phyloP scores from a whole-genome alignment of 2,888 invertebrate species.

The Romanomermis culicivorax region DNA sequence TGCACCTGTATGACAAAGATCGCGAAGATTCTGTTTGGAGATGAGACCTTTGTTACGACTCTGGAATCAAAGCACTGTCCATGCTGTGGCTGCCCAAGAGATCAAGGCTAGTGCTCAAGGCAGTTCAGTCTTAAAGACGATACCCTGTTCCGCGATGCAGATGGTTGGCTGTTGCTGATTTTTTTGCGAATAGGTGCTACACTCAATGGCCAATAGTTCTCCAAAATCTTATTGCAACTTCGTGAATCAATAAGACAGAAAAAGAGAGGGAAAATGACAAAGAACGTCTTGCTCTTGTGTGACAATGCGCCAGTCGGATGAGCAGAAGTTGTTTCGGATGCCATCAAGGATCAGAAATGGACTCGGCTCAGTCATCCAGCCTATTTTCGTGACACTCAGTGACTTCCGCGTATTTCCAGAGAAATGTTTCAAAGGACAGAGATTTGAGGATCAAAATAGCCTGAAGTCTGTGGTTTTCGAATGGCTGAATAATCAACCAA shows the following conservation, averaged over 20 bases:
- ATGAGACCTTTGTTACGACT: slow-evolving; percentile 17
- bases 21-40: slow-evolving; percentile 13
- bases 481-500: not conserved
- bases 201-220: slow-evolving; percentile 12
- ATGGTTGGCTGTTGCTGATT: slow-evolving; percentile 11
- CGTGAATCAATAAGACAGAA: slow-evolving; percentile 6
- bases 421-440: slow-evolving; percentile 8
- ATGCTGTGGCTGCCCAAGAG: not conserved
- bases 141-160: slow-evolving; percentile 12
- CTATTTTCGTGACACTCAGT: slow-evolving; percentile 7
- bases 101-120: slow-evolving; percentile 5
- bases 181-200: slow-evolving; percentile 13
- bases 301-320: slow-evolving; percentile 11
- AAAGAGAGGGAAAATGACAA: not conserved
- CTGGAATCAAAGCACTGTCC: not conserved
- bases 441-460: slow-evolving; percentile 3
- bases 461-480: not conserved
- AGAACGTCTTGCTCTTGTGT: slow-evolving; percentile 8
- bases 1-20: slow-evolving; percentile 1
- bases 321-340: slow-evolving; percentile 1
- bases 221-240: slow-evolving; percentile 9
- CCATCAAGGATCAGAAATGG: slow-evolving; percentile 6
- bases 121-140: not conserved
- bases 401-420: slow-evolving; percentile 10
- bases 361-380: slow-evolving; percentile 9